Evolutionary conservation across 2,888 invertebrate species (phyloP), one percentile per base, ranked within the genome.

Genomic region (Chamaedrilus cognettii): DNA sequence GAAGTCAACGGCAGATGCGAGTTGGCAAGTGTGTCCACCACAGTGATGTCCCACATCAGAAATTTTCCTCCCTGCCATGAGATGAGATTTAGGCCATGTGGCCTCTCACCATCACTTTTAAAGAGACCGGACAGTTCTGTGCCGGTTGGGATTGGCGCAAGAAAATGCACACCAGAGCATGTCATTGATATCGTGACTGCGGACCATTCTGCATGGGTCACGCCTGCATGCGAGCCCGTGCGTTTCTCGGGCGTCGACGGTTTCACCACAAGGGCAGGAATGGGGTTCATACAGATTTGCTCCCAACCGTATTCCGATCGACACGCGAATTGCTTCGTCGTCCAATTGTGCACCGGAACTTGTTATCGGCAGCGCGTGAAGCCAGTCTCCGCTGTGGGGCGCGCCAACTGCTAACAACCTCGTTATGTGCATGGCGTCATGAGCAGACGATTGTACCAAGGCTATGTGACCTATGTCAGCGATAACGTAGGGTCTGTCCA

Each of bases 211-310:
- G 3, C 57, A 4, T 28, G 31, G 5, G 30, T 15, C 31, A 3
- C 26, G 26, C 3, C 28, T 2, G 7, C 57, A 57, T 28, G 57
- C 23, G 3, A 57, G 7, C 4, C 57, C 57, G 57, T 57, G 57
- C 11, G 2, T 1, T 23, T 30, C 28, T 7, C 57, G 26, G 30
- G 57, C 57, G 57, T 23, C 31, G 26, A 57, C 30, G 30, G 30
- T 23, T 4, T 23, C 7, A n/a, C 57, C 57, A 5, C 57, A 56
- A 23, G 11, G 3, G 57, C 57, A 57, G 11, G 57, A n/a, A 30
- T 57, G 57, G n/a, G 57, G 57, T n/a, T 57, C 28, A 31, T 30
- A 57, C n/a, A 57, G 3, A 31, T 7, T 57, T 4, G 30, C 15
- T 30, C 57, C 57, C 30, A 15, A 1, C 5, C 57, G 4, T n/a